Percentiles rank a stretch among this genome's conserved stretches.
phyloP scores from a whole-genome alignment of 2,113 vertebrate species.

The Calcarius ornatus region DNA sequence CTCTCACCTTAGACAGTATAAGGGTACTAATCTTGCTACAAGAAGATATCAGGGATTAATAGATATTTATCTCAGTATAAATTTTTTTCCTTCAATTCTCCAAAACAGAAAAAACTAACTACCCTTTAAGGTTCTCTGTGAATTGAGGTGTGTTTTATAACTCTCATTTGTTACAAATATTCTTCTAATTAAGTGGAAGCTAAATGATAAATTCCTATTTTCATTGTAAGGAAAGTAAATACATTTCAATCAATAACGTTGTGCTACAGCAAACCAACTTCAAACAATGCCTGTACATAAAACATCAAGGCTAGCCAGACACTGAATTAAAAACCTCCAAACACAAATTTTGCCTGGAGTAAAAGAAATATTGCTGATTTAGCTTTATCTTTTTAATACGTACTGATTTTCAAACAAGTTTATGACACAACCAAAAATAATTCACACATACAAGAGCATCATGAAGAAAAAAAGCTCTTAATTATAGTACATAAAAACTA shows the following conservation, averaged over 20 bases:
- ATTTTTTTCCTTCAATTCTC: not conserved
- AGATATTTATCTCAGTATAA: not conserved
- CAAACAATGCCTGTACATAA: slow-evolving; percentile 1
- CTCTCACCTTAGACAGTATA: not conserved
- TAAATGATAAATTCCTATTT: not conserved
- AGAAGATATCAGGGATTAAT: not conserved
- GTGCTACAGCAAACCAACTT: not conserved
- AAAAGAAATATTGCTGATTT: not conserved
- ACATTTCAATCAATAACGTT: slow-evolving; percentile 3
- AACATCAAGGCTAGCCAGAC: not conserved
- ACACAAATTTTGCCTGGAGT: not conserved
- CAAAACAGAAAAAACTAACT: not conserved
- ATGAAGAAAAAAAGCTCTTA: not conserved
- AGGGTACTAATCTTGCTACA: not conserved
- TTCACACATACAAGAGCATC: not conserved
- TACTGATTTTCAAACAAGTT: not conserved
- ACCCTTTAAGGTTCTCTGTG: not conserved
- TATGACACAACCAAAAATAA: not conserved
- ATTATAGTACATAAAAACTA: not conserved
- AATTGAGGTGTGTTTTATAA: not conserved
- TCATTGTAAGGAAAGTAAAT: slow-evolving; percentile 5
- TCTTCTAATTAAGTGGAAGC: not conserved
- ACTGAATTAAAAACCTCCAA: not conserved
- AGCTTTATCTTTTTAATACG: not conserved
- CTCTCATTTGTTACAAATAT: not conserved